These are phyloP conservation scores for Dolichoris vasculosae DNA, from an alignment of 1,140 invertebrate genomes.

Conservation along the genomic window DNA sequence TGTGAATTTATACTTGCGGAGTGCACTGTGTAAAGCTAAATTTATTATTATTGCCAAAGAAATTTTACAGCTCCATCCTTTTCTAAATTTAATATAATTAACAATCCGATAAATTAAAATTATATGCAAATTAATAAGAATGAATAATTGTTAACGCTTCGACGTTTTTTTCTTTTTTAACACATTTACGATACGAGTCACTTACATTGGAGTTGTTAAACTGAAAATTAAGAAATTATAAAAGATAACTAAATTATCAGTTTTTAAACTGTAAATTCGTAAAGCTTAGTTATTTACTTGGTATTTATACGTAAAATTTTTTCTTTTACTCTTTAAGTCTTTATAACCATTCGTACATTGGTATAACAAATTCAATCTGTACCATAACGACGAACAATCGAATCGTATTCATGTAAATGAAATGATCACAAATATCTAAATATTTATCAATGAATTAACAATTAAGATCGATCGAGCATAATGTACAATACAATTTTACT, in stretches of 20 bases:
- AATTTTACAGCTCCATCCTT: not conserved
- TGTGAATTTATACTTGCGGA: not conserved
- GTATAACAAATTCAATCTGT: too few relatives aligned
- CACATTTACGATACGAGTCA: too few relatives aligned
- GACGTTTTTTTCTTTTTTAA: too few relatives aligned
- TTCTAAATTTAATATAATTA: not conserved
- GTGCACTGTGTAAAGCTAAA: not conserved
- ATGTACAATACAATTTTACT: not conserved
- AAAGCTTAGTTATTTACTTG: too few relatives aligned
- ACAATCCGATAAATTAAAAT: too few relatives aligned
- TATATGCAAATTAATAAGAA: not conserved
- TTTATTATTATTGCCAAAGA: conserved; percentile 10
- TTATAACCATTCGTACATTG: too few relatives aligned
- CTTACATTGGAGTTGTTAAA: too few relatives aligned
- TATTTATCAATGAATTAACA: not conserved
- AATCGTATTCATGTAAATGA: not conserved
- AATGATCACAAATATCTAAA: not conserved
- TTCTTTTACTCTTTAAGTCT: not conserved
- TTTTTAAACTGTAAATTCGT: too few relatives aligned
- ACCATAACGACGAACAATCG: not conserved
- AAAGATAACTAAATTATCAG: too few relatives aligned
- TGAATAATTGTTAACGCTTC: too few relatives aligned
- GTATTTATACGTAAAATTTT: too few relatives aligned
- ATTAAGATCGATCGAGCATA: not conserved
- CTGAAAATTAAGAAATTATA: too few relatives aligned